A percentile compares a stretch with the other conserved stretches of the same genome.
Evolutionary conservation across 2,797 vertebrate genomes (phyloP).

Genomic region (Lerista edwardsae): DNA sequence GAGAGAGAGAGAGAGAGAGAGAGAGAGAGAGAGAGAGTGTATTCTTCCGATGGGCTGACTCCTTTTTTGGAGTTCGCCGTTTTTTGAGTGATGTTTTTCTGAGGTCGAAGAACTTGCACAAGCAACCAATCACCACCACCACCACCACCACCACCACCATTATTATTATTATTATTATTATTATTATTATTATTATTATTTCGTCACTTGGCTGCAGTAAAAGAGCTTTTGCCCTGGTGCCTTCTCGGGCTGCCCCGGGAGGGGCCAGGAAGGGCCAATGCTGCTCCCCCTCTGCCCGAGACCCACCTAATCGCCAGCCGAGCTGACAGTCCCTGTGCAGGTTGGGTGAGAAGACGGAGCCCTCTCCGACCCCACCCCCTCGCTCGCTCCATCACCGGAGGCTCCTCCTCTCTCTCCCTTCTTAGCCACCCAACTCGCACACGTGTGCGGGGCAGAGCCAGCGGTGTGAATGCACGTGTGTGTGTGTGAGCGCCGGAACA

Average conservation of each 20-base stretch:
- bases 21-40: too few relatives aligned
- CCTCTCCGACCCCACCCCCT: background rate
- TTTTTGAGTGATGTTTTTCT: background rate
- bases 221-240: background rate
- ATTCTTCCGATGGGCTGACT: background rate
- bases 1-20: too few relatives aligned
- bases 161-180: background rate
- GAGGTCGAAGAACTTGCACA: background rate
- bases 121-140: background rate
- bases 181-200: background rate
- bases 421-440: slow-evolving; percentile 28
- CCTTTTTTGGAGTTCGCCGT: background rate
- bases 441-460: slow-evolving; percentile 48
- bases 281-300: background rate
- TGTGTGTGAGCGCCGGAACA: background rate
- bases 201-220: background rate
- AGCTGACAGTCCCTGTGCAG: background rate
- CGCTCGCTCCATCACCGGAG: background rate
- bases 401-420: slow-evolving; percentile 39
- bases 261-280: background rate
- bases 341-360: background rate
- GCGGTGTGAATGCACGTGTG: slow-evolving; percentile 24
- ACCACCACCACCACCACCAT: too few relatives aligned
- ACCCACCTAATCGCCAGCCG: background rate
- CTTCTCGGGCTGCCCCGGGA: background rate